Evolutionary conservation across 2,888 invertebrate genomes (phyloP), one percentile per base, ranked within the genome.

Genomic region (Gastrophysa polygoni): DNA sequence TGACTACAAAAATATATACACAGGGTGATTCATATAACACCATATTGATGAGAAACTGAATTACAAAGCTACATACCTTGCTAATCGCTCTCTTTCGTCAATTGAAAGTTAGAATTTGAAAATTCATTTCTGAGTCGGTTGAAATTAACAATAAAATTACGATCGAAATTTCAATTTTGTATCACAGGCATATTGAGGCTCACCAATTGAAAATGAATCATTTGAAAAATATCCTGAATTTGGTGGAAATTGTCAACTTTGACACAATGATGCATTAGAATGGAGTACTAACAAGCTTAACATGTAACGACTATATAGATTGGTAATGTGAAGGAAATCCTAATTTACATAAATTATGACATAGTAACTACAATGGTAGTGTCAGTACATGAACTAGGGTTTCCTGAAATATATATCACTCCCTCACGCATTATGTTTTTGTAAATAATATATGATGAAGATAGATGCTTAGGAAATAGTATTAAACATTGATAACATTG

Each of bases 111-210:
- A 51, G 60, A 55, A 54, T 21, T 50, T 52, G 49, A 29, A 52
- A 34, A 17, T 56, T 49, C 17, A 17, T 34, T 20, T 21, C 44
- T 20, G 18, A 44, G 58, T 51, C 46, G 49, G 43, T 51, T 56
- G 34, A 59, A 50, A 38, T 38, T 38, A 38, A 38, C 14, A n/a
- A 38, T 38, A 57, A 55, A 60, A 60, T 57, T 10, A 48, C 28
- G 28, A 61, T 66, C 58, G 63, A 70, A 60, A 63, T 46, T 58
- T 65, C 64, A 16, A 66, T 72, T 75, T 74, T 70, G 69, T 78
- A 79, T 79, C 79, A 78, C 79, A 78, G 78, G 76, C 79, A 76
- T 70, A 78, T 78, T 76, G 77, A 79, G 78, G 76, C 77, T 70
- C 76, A 74, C 73, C 72, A 77, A 76, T 72, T 63, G 67, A 73